Evolutionary conservation across 1,140 invertebrate genomes (phyloP).

Genomic region (Drosophila micromelanica): DNA sequence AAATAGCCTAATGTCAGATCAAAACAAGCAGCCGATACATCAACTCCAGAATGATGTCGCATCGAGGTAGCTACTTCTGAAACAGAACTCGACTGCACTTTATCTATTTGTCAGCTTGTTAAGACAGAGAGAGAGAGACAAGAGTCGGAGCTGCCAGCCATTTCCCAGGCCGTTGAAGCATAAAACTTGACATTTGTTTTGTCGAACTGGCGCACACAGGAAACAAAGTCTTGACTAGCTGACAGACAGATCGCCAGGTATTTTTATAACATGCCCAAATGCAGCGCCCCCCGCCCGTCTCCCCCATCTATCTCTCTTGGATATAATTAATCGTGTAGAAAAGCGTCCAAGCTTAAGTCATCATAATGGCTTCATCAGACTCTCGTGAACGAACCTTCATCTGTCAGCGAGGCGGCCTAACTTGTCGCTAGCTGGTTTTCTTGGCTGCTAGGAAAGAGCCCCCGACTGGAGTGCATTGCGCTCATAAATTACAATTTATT

Average conservation of each 20-base stretch:
- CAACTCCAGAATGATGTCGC: slow-evolving; percentile 27
- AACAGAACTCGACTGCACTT: slow-evolving; percentile 51
- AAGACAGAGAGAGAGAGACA: slow-evolving; percentile 33
- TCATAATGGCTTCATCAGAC: slow-evolving; percentile 54
- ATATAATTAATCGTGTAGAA: slow-evolving; percentile 55
- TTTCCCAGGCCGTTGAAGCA: slow-evolving; percentile 73
- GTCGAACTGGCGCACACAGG: slow-evolving; percentile 49
- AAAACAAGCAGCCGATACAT: slow-evolving; percentile 56
- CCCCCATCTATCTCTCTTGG: not conserved
- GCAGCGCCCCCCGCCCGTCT: not conserved
- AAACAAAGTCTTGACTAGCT: slow-evolving; percentile 47
- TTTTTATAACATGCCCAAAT: slow-evolving; percentile 59
- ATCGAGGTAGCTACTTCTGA: not conserved
- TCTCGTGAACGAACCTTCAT: slow-evolving; percentile 44
- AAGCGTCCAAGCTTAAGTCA: slow-evolving; percentile 47
- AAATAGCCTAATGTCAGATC: slow-evolving; percentile 50
- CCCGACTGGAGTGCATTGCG: slow-evolving; percentile 30
- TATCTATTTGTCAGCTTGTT: slow-evolving; percentile 74
- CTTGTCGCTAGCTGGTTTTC: slow-evolving; percentile 39
- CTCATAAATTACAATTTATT: slow-evolving; percentile 79
- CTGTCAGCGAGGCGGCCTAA: slow-evolving; percentile 50
- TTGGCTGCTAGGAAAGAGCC: slow-evolving; percentile 1
- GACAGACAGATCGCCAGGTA: slow-evolving; percentile 68
- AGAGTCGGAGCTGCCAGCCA: slow-evolving; percentile 13
- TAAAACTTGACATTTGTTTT: slow-evolving; percentile 62